These are phyloP conservation scores for Sarcophaga variegata DNA, from an alignment of 2,888 invertebrate species.

Conservation along the genomic window DNA sequence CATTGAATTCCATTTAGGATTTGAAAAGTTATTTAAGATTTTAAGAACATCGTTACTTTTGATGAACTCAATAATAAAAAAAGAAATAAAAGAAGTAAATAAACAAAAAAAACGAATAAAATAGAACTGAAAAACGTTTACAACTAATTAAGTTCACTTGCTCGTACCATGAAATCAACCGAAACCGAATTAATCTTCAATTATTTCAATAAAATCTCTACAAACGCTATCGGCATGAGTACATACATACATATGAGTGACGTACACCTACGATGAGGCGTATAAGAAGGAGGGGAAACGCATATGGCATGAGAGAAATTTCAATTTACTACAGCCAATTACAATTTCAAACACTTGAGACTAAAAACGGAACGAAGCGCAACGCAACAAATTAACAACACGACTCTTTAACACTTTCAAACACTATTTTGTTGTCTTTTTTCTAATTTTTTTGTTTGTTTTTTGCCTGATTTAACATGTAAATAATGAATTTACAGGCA, in stretches of 20 bases:
- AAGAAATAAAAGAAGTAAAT: not conserved
- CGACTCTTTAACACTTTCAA: conserved; percentile 51
- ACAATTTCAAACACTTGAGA: conserved; percentile 59
- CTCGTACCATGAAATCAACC: conserved; percentile 7
- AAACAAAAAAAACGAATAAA: not conserved
- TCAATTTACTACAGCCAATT: conserved; percentile 60
- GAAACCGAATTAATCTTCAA: not conserved
- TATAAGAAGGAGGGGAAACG: not conserved
- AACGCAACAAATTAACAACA: not conserved
- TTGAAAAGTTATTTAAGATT: conserved; percentile 51
- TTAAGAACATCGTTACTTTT: conserved; percentile 52
- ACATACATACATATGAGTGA: too few relatives aligned
- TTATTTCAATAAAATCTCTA: not conserved
- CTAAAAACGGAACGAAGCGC: conserved; percentile 17
- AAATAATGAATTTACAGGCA: conserved; percentile 42
- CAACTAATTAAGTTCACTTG: conserved; percentile 43
- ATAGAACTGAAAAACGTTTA: conserved; percentile 34
- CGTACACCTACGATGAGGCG: not conserved
- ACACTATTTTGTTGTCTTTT: not conserved
- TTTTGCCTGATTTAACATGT: conserved; percentile 59
- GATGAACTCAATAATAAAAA: not conserved
- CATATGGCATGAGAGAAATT: conserved; percentile 34
- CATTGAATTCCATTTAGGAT: conserved; percentile 40
- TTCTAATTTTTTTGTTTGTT: not conserved
- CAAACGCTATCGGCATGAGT: not conserved